Evolutionary conservation across 2,113 vertebrate species (phyloP).

Genomic region (Anguilla japonica): DNA sequence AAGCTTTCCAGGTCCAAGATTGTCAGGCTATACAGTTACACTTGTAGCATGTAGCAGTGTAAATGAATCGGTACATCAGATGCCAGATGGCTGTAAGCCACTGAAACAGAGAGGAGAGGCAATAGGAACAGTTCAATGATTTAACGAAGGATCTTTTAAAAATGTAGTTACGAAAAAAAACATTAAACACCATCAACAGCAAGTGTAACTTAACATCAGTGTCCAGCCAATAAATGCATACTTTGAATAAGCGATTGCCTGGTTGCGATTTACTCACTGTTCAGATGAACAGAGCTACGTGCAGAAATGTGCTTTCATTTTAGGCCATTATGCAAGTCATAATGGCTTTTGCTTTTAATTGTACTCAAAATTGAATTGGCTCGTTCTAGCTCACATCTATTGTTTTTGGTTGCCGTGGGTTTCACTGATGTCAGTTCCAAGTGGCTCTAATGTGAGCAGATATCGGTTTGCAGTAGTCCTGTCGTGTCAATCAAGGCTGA

Average conservation of each 20-base stretch:
- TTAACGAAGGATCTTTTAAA: background rate
- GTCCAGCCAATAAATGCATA: background rate
- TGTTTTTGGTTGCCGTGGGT: background rate
- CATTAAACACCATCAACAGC: background rate
- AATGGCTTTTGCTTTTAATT: constrained; percentile 1
- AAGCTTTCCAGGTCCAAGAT: too few relatives aligned
- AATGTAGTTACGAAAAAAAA: background rate
- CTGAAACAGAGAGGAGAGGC: background rate
- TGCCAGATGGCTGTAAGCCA: background rate
- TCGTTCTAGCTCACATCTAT: background rate
- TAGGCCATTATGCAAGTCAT: background rate
- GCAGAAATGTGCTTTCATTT: background rate
- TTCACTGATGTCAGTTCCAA: background rate
- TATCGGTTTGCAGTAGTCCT: background rate
- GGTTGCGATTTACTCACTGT: background rate
- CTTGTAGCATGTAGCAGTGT: too few relatives aligned
- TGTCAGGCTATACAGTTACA: too few relatives aligned
- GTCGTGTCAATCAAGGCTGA: background rate
- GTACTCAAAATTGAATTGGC: constrained; percentile 6
- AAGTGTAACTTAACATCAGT: background rate
- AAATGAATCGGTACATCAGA: too few relatives aligned
- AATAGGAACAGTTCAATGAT: background rate
- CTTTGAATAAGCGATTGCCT: background rate
- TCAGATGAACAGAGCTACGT: background rate
- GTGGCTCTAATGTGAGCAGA: background rate